These are phyloP conservation scores for Brachyhypopomus occidentalis DNA, from an alignment of 2,113 vertebrate genomes.

Conservation along the genomic window DNA sequence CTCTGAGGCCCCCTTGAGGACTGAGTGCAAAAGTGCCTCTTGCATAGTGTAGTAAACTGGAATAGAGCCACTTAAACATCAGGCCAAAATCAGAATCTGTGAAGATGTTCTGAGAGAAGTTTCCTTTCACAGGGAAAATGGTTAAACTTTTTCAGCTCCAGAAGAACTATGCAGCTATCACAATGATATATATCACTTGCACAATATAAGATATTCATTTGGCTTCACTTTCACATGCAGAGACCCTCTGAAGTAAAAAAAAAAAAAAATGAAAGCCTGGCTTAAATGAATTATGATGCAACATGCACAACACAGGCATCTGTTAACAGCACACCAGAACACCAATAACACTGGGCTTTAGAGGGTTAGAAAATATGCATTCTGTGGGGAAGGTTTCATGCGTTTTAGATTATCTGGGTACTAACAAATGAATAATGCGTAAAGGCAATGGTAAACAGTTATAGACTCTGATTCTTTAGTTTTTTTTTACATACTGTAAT, in stretches of 20 bases:
- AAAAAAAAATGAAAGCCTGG: background rate
- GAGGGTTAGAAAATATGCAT: constrained; percentile 60
- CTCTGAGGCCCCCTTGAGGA: constrained; percentile 47
- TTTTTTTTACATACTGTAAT: background rate
- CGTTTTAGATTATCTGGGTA: constrained; percentile 7
- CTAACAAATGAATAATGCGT: background rate
- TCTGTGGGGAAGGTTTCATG: constrained; percentile 41
- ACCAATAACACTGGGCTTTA: constrained; percentile 34
- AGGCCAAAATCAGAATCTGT: background rate
- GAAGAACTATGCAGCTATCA: no score
- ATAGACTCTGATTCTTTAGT: background rate
- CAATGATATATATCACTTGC: background rate
- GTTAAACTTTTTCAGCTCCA: background rate
- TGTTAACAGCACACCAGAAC: background rate
- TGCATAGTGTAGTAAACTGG: background rate
- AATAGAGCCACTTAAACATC: background rate
- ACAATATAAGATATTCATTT: background rate
- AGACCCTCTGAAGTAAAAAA: background rate
- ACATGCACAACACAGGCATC: constrained; percentile 34
- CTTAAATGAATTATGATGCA: constrained; percentile 30
- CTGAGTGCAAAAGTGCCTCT: background rate
- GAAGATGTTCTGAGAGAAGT: background rate
- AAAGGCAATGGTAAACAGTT: background rate
- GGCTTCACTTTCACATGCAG: background rate
- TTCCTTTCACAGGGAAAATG: background rate